Evolutionary conservation across 1,140 invertebrate species (phyloP), one percentile per base, ranked within the genome.

Genomic region (Galleria mellonella): DNA sequence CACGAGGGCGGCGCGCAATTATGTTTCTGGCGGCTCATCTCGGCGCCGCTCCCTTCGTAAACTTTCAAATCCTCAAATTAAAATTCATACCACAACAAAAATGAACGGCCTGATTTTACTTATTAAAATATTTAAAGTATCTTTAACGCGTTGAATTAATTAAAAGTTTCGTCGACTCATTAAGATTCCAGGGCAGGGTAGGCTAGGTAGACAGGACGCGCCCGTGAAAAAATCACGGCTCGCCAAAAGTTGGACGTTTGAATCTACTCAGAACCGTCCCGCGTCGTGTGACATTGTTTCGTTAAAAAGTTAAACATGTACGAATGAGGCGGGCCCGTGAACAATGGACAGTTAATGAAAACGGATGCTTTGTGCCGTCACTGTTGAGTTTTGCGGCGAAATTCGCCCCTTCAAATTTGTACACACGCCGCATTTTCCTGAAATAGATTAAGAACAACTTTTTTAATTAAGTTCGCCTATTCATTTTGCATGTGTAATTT

Each of bases 111-210:
- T 55, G 51, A 59, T 69, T 65, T 54, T 68, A 62, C 53, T 59
- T 47, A 51, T 60, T 55, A 64, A 68, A 71, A 68, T 63, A 61
- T 72, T 72, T 68, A 59, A 71, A 72, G 64, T 64, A 62, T 56
- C 51, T 41, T 70, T 61, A 64, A 62, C 44, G 59, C 53, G 65
- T 48, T 55, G 61, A 67, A 70, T 72, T 74, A 67, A 66, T 74
- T 74, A 74, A 70, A 74, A 74, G 50, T 72, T 72, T 61, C 17
- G 47, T 15, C 27, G 55, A 55, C 51, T 70, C 65, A 66, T 74
- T 68, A 72, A 69, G 55, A 62, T 62, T 60, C 48, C 54, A 23
- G 17, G 17, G 17, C 17, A 3, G 6, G 17, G 17, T 23, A 23
- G 17, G n/a, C n/a, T n/a, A n/a, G n/a, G n/a, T n/a, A n/a, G n/a